Base-by-base conservation (phyloP, 1,140 invertebrate species). In the Telenomus remus region DNA sequence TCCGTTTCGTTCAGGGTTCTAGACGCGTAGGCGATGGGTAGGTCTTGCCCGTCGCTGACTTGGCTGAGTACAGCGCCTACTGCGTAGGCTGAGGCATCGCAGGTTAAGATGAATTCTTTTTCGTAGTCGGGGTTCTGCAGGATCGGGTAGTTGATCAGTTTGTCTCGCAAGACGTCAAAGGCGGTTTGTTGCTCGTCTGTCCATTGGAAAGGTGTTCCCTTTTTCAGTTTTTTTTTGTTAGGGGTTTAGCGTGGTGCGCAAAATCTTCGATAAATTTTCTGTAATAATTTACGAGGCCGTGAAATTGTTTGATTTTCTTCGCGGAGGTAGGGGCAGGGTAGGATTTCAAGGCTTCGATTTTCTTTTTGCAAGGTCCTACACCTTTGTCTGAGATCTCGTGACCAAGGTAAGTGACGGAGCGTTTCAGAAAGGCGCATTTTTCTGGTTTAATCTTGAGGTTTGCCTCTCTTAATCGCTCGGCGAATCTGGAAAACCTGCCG, bases 301-400 rank as follows among this genome's bases (percentile, higher is more conserved):
- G 47, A 66, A 90, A 90, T 66, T 27, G 33, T 43, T 80, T 80
- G 75, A 87, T 86, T 8, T 90, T 71, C 6, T 86, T 86, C 85
- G 10, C 51, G 10, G 34, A 61, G 83, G 63, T 77, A 6, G 87
- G 87, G 10, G 59, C 19, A 10, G 83, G 82, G 59, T 82, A 87
- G 7, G 86, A 76, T 54, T 70, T 68, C 4, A 90, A 71, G 0
- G 76, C 78, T n/a, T n/a, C n/a, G n/a, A n/a, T 53, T 81, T 37
- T 5, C 89, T 77, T 79, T 89, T 89, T 0, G 74, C 51, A 8
- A 81, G 82, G 66, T 87, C 81, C 71, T 9, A 89, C 56, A 2
- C 66, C 66, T 0, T 54, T 10, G 11, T 53, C 16, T n/a, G 50
- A 19, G 7, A 70, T 55, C 0, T 54, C 33, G 10, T 61, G 66